phyloP scores from a whole-genome alignment of 2,113 vertebrate genomes.

The Ellobius talpinus region DNA sequence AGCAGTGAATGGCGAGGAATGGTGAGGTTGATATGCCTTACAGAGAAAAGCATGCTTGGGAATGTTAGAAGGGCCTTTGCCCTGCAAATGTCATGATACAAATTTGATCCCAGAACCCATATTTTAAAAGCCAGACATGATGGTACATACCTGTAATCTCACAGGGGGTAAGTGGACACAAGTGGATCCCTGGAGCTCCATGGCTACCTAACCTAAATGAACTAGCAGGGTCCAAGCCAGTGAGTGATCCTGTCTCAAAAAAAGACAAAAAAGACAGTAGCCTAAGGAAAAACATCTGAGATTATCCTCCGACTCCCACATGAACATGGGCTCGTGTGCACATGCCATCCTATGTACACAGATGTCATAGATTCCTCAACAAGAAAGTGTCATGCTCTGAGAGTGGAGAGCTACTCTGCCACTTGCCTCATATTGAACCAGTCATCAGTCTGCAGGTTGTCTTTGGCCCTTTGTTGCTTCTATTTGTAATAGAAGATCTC shows the following conservation, averaged over 20 bases:
- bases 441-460: neutral
- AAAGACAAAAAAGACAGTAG: neutral
- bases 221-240: neutral
- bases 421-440: neutral
- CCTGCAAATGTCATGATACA: too few relatives aligned
- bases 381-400: neutral
- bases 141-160: neutral
- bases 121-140: neutral
- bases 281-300: neutral
- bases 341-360: neutral
- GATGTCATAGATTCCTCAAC: neutral
- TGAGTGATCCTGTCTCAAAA: neutral
- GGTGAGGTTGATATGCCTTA: neutral
- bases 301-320: neutral
- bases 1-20: neutral
- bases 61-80: neutral
- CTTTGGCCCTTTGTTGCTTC: conserved; percentile 39
- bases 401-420: neutral
- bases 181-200: neutral
- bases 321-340: too few relatives aligned
- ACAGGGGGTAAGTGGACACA: neutral
- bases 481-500: conserved; percentile 47
- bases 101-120: neutral
- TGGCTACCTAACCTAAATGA: neutral
- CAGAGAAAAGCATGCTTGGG: neutral